phyloP scores from a whole-genome alignment of 1,140 invertebrate genomes.

The Drosophila auraria region DNA sequence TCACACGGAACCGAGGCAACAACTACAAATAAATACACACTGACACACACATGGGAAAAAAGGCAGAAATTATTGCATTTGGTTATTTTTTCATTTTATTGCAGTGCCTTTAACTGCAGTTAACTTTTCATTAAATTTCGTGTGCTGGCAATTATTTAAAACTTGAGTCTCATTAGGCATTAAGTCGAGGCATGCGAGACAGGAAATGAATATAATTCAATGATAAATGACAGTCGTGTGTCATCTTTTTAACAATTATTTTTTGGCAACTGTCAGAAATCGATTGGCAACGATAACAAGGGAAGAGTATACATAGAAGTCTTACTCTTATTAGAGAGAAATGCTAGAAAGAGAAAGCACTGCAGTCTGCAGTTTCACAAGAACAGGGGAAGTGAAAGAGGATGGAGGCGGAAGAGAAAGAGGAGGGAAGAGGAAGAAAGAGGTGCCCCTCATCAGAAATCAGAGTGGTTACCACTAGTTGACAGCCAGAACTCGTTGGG shows the following conservation, averaged over 20 bases:
- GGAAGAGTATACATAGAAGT: not conserved
- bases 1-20: constrained; percentile 28
- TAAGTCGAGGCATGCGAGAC: constrained; percentile 5
- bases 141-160: constrained; percentile 33
- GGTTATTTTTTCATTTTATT: constrained; percentile 16
- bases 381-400: too few species aligned
- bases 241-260: not conserved
- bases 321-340: too few species aligned
- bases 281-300: not conserved
- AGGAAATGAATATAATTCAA: constrained; percentile 23
- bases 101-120: constrained; percentile 18
- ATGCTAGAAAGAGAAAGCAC: too few species aligned
- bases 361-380: too few species aligned
- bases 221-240: not conserved
- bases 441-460: too few species aligned
- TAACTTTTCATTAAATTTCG: constrained; percentile 22
- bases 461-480: too few species aligned
- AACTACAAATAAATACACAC: constrained; percentile 16
- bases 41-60: not conserved
- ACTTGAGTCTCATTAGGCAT: constrained; percentile 32
- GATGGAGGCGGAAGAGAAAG: too few species aligned
- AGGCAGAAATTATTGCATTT: constrained; percentile 33
- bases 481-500: too few species aligned
- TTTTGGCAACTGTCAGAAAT: not conserved
- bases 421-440: too few species aligned